phyloP scores from a whole-genome alignment of 2,888 invertebrate species.

The Zele albiditarsus region DNA sequence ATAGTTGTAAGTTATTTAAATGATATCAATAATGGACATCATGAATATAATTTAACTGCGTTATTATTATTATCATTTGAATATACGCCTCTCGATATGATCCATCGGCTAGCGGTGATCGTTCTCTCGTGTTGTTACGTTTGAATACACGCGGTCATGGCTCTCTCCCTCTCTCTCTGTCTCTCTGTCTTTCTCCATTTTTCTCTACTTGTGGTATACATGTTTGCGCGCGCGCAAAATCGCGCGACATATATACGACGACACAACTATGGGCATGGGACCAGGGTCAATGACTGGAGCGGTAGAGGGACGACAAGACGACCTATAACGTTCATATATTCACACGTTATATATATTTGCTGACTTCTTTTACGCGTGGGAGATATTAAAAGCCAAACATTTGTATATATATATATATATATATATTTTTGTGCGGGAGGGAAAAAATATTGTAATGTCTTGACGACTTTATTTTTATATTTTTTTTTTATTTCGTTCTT shows the following conservation, averaged over 20 bases:
- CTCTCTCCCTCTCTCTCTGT: neutral
- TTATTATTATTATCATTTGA: slow-evolving; percentile 16
- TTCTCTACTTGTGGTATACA: neutral
- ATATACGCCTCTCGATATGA: slow-evolving; percentile 37
- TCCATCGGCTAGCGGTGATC: slow-evolving; percentile 41
- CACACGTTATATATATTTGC: slow-evolving; percentile 25
- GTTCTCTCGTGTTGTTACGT: slow-evolving; percentile 45
- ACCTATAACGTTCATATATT: slow-evolving; percentile 23
- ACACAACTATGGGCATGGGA: slow-evolving; percentile 56
- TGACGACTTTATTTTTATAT: neutral
- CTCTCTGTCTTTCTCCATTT: neutral
- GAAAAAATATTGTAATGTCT: neutral
- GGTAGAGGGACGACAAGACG: slow-evolving; percentile 48
- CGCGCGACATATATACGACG: slow-evolving; percentile 36
- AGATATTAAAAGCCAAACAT: slow-evolving; percentile 64
- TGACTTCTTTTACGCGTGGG: slow-evolving; percentile 55
- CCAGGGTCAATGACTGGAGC: slow-evolving; percentile 68
- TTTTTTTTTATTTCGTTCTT: neutral
- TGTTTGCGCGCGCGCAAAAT: slow-evolving; percentile 27
- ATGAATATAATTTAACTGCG: slow-evolving; percentile 1
- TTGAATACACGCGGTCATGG: slow-evolving; percentile 47
- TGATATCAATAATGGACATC: neutral
- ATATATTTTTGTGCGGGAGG: slow-evolving; percentile 25
- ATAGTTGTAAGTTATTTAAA: neutral
- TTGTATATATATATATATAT: slow-evolving; percentile 49